Evolutionary conservation across 2,113 vertebrate species (phyloP), one percentile per base, ranked within the genome.

Genomic region (Collichthys lucidus): DNA sequence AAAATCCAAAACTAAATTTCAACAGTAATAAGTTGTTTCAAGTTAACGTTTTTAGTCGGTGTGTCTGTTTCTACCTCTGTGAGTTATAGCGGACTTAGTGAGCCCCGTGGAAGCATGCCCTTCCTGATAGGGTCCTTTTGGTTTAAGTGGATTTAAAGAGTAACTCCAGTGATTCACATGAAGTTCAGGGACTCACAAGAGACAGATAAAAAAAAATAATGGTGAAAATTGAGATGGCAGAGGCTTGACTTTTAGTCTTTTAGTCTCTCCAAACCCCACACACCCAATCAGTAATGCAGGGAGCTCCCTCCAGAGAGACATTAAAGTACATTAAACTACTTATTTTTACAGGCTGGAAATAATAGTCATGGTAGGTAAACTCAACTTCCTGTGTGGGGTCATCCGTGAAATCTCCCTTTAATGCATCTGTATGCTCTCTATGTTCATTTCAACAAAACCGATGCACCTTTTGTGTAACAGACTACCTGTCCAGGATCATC

Each of bases 401-500:
- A 40, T 35, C 35, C 1, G 35, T 35, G 7, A 8, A 0, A 19
- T 2, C 62, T 60, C 31, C 44, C 44, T 65, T 72, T 17, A 31
- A 24, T 35, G 19, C 57, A 50, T 50, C 42, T 14, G 14, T 46
- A 9, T 19, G 14, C 49, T 20, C 35, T 35, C 17, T 53, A 19
- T 9, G 19, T 57, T 42, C 35, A 35, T 19, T 9, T 5, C 49
- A 42, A 56, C 20, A 22, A 50, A 52, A 70, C 42, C 20, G 3
- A 2, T 72, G n/a, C 35, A 8, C 9, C 5, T 92, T 75, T 12
- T 95, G 88, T 88, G 3, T 19, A 2, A 24, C 94, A 99, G 98
- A 96, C 93, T 99, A 99, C 94, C 93, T 99, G 88, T 96, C 95
- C 82, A 96, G 96, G 92, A 97, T 99, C 87, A 96, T 99, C 89